Conservation (phyloP, 2,113 vertebrate genomes). For the Chascanopsetta lugubris region DNA sequence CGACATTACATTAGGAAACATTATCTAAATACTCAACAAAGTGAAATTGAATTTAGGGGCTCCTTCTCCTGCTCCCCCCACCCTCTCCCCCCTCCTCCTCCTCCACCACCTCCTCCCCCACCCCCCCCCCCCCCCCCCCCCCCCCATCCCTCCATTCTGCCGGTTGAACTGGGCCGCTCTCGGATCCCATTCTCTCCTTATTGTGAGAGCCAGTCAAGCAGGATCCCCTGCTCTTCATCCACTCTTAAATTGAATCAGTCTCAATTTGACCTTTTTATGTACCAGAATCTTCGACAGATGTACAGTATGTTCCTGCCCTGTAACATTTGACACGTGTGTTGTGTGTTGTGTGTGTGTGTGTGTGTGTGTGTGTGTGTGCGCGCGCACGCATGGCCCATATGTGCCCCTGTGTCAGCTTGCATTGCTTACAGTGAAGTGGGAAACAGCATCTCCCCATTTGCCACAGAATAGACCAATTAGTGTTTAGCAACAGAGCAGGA, state of each 20-base stretch:
- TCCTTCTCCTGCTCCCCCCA: conserved; percentile 31
- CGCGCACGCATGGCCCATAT: conserved; percentile 19
- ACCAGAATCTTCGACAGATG: conserved; percentile 72
- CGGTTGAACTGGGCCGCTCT: conserved; percentile 64
- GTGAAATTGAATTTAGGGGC: conserved; percentile 79
- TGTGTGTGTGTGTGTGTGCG: conserved; percentile 45
- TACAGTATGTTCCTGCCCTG: conserved; percentile 68
- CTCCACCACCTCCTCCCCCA: conserved; percentile 24
- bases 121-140: background rate
- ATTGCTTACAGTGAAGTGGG: conserved; percentile 76
- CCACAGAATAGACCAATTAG: conserved; percentile 83
- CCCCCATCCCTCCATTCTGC: conserved; percentile 33
- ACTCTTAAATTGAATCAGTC: conserved; percentile 79
- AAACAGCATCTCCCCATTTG: conserved; percentile 81
- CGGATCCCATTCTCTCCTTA: conserved; percentile 79
- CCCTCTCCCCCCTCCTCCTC: background rate
- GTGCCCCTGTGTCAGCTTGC: conserved; percentile 68
- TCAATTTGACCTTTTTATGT: conserved; percentile 80
- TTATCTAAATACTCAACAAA: conserved; percentile 82
- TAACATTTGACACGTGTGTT: conserved; percentile 44
- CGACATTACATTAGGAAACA: conserved; percentile 76
- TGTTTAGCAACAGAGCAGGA: conserved; percentile 81
- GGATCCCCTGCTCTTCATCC: conserved; percentile 73
- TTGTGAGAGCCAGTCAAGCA: conserved; percentile 71
- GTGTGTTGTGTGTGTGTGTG: conserved; percentile 36